Evolutionary conservation across 2,797 vertebrate genomes (phyloP), one percentile per base, ranked within the genome.

Genomic region (Apodemus agrarius): DNA sequence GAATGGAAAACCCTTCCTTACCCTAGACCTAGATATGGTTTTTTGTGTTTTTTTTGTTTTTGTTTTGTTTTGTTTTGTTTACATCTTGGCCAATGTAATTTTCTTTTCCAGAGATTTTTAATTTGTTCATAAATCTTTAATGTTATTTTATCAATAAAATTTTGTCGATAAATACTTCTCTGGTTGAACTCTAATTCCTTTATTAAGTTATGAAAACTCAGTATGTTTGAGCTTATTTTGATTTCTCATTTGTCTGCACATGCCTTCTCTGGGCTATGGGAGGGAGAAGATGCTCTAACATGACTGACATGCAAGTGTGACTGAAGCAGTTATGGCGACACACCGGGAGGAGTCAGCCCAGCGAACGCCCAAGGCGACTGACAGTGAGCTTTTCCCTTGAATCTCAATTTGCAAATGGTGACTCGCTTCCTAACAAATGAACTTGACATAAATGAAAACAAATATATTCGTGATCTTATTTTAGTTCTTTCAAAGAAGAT

Each of bases 141-240:
- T 95, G 93, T 96, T 96, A 96, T 96, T 97, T 97, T 96, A 93
- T 94, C 91, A 94, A 97, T 96, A 95, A 97, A 95, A 96, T 59
- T 63, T 81, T 94, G 81, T 90, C 87, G 94, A 85, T 91, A 83
- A 96, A 94, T 81, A 67, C 49, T 92, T 95, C 21, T 76, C 65
- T 97, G 40, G 69, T 91, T 96, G 93, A 95, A 95, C 40, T 95
- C 86, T 16, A 95, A 59, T 86, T 96, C 37, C 92, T 95, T 96
- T 81, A 69, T 87, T 87, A 91, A 57, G 49, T 85, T 82, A 91
- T 67, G 86, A 94, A 84, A 96, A 88, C 19, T 82, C 83, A 86
- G 52, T 37, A 72, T 37, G 69, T 37, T 72, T 37, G 69, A 21
- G 69, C 69, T 37, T 37, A 10, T 37, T 72, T 21, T 37, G 72